Base-by-base conservation (phyloP, 2,113 vertebrate species). In the Sialia sialis region DNA sequence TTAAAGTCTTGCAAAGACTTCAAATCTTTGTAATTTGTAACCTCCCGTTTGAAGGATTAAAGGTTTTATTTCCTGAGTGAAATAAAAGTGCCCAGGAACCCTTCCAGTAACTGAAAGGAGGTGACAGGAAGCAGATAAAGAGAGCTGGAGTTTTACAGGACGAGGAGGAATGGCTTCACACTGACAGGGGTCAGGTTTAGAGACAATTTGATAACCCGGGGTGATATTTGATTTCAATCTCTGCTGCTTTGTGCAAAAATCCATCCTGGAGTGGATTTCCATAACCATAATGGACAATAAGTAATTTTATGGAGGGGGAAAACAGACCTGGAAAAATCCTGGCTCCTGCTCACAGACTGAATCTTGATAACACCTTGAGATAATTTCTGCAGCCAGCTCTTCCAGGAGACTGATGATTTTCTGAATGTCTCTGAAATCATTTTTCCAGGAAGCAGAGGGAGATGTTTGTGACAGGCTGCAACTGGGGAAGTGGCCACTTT, bases 11-110 rank as follows among this genome's bases (percentile, higher is more conserved):
- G 30, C 32, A 46, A 21, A 74, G 26, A 2, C 1, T 39, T 39
- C 14, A 39, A 39, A 39, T 4, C 27, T n/a, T n/a, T 41, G 23
- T 41, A 4, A 11, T 4, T 2, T 11, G 8, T 43, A 22, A 39
- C 29, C 17, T 26, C 6, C 13, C 0, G 0, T 52, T n/a, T 73
- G 44, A 59, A 46, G n/a, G 11, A 46, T 26, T 36, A n/a, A 34
- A 38, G 10, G 16, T 27, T 90, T 74, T 63, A 3, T 58, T 73
- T 76, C 15, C 17, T 64, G 55, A 17, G 7, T 30, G 32, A 6
- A 38, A 46, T 27, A 25, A 25, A 34, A 5, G 12, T 18, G 17
- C 9, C 13, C 26, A 22, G 20, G 23, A 34, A 8, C 7, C 19
- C 22, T 66, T 38, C 14, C 44, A 66, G 59, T 13, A 17, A 43